Percentiles rank a stretch among this genome's conserved stretches.
Evolutionary conservation across 2,113 vertebrate genomes (phyloP).

Genomic region (Epinephelus lanceolatus): DNA sequence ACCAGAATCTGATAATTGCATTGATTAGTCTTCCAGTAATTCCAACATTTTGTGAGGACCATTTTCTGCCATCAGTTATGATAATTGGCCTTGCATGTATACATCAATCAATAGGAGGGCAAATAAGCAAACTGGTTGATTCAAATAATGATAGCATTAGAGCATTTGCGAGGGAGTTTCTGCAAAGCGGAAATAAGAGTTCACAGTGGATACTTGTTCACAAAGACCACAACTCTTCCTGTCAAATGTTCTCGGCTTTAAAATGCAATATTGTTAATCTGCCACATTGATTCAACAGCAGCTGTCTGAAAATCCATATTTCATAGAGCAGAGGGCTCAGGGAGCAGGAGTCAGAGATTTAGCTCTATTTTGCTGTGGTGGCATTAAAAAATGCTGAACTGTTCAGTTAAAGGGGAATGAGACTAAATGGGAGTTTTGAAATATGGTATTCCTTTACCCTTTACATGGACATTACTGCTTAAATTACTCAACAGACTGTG

Average conservation of each 20-base stretch:
- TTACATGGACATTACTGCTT: constrained; percentile 36
- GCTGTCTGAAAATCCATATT: constrained; percentile 68
- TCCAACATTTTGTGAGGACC: neutral
- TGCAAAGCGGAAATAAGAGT: constrained; percentile 19
- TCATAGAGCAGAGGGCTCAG: constrained; percentile 44
- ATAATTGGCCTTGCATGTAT: neutral
- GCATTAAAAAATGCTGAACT: constrained; percentile 69
- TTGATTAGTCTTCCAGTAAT: neutral
- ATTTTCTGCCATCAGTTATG: neutral
- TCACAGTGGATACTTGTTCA: constrained; percentile 41
- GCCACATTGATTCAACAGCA: constrained; percentile 63
- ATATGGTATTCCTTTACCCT: constrained; percentile 47
- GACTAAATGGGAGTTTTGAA: constrained; percentile 44
- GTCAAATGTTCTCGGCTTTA: constrained; percentile 37
- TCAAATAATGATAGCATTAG: constrained; percentile 11
- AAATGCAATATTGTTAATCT: constrained; percentile 67
- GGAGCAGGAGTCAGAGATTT: constrained; percentile 39
- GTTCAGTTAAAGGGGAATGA: constrained; percentile 44
- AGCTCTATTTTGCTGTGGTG: constrained; percentile 58
- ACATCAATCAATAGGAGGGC: neutral
- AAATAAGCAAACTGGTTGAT: constrained; percentile 17
- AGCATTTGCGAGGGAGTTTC: constrained; percentile 15
- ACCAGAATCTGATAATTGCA: neutral
- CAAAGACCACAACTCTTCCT: constrained; percentile 44
- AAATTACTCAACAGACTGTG: constrained; percentile 30